A percentile compares a stretch with the other conserved stretches of the same genome.
phyloP scores from a whole-genome alignment of 2,888 invertebrate genomes.

The Drosophila borborema region DNA sequence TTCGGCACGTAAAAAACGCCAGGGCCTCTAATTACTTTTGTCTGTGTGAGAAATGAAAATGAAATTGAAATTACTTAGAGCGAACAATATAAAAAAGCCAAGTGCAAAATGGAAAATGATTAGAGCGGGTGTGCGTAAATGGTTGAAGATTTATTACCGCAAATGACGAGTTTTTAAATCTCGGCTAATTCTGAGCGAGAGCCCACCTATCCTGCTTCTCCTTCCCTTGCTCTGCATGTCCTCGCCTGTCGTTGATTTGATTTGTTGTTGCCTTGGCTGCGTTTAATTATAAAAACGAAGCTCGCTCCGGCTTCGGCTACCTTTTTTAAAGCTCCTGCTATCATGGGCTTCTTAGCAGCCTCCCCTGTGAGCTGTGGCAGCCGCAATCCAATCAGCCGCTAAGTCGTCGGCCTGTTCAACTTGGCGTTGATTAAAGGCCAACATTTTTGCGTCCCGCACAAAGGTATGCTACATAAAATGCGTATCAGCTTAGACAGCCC shows the following conservation, averaged over 20 bases:
- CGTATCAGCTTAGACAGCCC: conserved; percentile 51
- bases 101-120: conserved; percentile 16
- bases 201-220: conserved; percentile 21
- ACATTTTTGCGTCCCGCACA: conserved; percentile 32
- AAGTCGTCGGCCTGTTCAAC: conserved; percentile 56
- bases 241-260: conserved; percentile 60
- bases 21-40: conserved; percentile 65
- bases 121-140: conserved; percentile 10
- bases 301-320: conserved; percentile 21
- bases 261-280: conserved; percentile 67
- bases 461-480: conserved; percentile 58
- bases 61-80: conserved; percentile 62
- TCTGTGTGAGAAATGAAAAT: conserved; percentile 47
- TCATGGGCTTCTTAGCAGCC: conserved; percentile 20
- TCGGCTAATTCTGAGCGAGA: conserved; percentile 56
- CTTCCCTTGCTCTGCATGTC: conserved; percentile 8
- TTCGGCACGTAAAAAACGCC: conserved; percentile 57
- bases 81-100: conserved; percentile 1
- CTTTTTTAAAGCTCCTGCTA: conserved; percentile 26
- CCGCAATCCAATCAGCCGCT: conserved; percentile 74
- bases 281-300: conserved; percentile 69
- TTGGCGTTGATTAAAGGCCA: conserved; percentile 69
- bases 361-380: conserved; percentile 20
- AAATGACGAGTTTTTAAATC: conserved; percentile 46
- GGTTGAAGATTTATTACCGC: conserved; percentile 69